Base-by-base conservation (phyloP, 23 tunicate genomes). In the Phallusia fumigata region DNA sequence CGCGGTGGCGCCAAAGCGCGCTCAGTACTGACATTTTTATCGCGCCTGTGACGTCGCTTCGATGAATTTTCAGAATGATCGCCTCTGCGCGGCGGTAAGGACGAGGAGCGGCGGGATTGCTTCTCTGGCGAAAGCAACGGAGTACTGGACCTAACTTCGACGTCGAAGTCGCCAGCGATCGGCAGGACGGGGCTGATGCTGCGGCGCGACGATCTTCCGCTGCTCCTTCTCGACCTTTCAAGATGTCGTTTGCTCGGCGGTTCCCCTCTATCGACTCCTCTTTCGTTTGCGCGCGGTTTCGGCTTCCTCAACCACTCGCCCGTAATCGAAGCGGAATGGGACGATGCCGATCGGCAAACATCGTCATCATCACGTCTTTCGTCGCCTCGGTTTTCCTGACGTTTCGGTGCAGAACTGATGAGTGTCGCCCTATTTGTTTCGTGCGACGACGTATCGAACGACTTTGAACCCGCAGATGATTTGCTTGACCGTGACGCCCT, bases 61-160 rank as follows among this genome's bases (percentile, higher is more conserved):
- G 11, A 32, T 31, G 47, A 18, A 19, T 19, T 31, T 30, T 22
- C 30, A 3, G 19, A 79, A 32, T 26, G 53, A 5, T 36, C 30
- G 30, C 36, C 53, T 58, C 78, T 52, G 51, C 86, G 65, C 18
- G 84, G 90, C 6, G 90, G 90, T 3, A 86, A 72, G 64, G 91
- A 87, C 58, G 91, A 87, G 0, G 91, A 87, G 18, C 91, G 86
- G 22, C 72, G 31, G 18, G 44, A 24, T 58, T 58, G 69, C 69
- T 58, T 58, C 16, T 58, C 69, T 6, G 69, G 69, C 69, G 16
- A 58, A 5, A 58, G 26, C 69, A 58, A 24, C 16, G 69, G 69
- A 22, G 69, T 58, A 24, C 69, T 58, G 11, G 69, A 58, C 26
- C 69, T 11, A 13, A 58, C 69, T 1, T 58, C 69, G 69, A 24